phyloP scores from a whole-genome alignment of 2,797 vertebrate genomes.

The Linurgus olivaceus region DNA sequence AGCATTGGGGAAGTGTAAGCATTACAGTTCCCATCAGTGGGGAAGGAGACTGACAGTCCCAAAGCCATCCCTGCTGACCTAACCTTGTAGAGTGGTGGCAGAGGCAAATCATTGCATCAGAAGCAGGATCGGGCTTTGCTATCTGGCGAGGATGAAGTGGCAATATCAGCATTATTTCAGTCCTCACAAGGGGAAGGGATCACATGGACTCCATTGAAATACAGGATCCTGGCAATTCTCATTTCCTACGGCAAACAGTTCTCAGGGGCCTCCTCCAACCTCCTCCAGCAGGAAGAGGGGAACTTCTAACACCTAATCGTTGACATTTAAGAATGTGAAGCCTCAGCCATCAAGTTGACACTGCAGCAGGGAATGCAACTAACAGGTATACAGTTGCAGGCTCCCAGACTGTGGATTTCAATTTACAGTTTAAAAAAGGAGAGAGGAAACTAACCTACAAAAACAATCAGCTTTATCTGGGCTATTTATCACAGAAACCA shows the following conservation, averaged over 20 bases:
- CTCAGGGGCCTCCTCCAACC: constrained; percentile 25
- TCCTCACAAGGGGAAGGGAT: not conserved
- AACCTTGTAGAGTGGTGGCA: fast-evolving
- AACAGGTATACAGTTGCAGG: constrained; percentile 4
- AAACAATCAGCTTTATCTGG: constrained; percentile 11
- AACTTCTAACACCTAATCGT: constrained; percentile 30
- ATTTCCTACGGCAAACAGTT: constrained; percentile 5
- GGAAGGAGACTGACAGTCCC: not conserved
- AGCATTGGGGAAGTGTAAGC: fast-evolving
- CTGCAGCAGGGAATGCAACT: not conserved
- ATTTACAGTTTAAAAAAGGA: not conserved
- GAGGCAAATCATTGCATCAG: fast-evolving
- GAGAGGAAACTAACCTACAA: not conserved
- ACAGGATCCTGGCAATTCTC: not conserved
- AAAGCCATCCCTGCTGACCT: not conserved
- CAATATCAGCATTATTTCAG: not conserved
- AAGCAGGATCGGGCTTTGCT: not conserved
- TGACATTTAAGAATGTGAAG: constrained; percentile 46
- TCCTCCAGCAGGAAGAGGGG: constrained; percentile 37
- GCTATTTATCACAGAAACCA: not conserved
- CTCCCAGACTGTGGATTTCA: constrained; percentile 30
- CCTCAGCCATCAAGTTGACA: not conserved
- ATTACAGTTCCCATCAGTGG: not conserved
- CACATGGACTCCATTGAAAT: not conserved
- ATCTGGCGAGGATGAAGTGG: not conserved